These are phyloP conservation scores for Galerucella calmariensis DNA, from an alignment of 2,888 invertebrate genomes.

Conservation along the genomic window DNA sequence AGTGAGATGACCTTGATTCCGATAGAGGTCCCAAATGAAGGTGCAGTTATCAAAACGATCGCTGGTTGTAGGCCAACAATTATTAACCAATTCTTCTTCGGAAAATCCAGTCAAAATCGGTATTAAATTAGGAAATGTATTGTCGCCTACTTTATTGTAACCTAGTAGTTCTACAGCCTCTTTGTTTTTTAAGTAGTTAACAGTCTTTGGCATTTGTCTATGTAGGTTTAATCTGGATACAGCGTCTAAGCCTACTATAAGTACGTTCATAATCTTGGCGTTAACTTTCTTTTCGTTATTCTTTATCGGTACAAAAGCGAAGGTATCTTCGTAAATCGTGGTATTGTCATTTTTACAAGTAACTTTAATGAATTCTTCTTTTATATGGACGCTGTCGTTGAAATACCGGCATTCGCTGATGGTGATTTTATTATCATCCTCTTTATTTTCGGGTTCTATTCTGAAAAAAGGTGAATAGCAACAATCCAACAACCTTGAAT, in stretches of 20 bases:
- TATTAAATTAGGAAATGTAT: conserved; percentile 91
- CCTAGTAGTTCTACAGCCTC: conserved; percentile 83
- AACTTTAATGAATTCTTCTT: conserved; percentile 77
- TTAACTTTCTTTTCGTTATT: conserved; percentile 36
- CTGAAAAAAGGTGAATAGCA: conserved; percentile 73
- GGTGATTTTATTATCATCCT: conserved; percentile 67
- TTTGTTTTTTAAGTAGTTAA: conserved; percentile 70
- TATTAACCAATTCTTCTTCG: conserved; percentile 72
- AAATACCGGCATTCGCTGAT: conserved; percentile 68
- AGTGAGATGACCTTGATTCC: conserved; percentile 78
- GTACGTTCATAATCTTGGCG: conserved; percentile 70
- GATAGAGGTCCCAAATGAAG: conserved; percentile 86
- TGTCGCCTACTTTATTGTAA: conserved; percentile 94
- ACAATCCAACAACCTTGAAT: conserved; percentile 69
- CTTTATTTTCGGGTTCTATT: conserved; percentile 65
- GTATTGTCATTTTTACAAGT: conserved; percentile 68
- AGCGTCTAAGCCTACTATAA: conserved; percentile 86
- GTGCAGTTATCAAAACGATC: conserved; percentile 81
- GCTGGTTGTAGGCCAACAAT: conserved; percentile 69
- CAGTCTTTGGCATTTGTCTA: conserved; percentile 83
- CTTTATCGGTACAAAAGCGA: conserved; percentile 72
- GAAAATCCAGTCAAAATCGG: conserved; percentile 81
- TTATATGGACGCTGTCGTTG: conserved; percentile 64
- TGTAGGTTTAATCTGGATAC: conserved; percentile 87
- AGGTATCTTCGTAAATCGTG: conserved; percentile 75